phyloP scores from a whole-genome alignment of 2,888 invertebrate genomes.

The Saturnia japonica region DNA sequence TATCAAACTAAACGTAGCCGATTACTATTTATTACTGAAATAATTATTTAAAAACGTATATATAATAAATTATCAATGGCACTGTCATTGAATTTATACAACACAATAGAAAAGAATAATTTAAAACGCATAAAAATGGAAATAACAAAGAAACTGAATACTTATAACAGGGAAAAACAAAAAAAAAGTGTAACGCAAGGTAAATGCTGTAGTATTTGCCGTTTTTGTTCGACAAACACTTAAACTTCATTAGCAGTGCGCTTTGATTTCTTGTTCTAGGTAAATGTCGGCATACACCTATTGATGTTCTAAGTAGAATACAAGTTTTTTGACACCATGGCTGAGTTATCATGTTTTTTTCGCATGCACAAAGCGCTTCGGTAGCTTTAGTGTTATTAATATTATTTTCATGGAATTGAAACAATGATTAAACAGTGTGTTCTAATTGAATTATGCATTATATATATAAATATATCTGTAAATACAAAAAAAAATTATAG shows the following conservation, averaged over 20 bases:
- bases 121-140: not conserved
- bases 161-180: conserved; percentile 17
- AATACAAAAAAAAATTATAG: no score
- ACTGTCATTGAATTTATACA: no score
- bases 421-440: conserved; percentile 41
- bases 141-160: conserved; percentile 2
- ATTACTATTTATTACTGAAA: not conserved
- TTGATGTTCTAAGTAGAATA: conserved; percentile 40
- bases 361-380: conserved; percentile 41
- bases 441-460: conserved; percentile 12
- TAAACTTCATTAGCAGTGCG: conserved; percentile 55
- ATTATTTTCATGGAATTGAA: conserved; percentile 51
- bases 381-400: conserved; percentile 55
- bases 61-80: not conserved
- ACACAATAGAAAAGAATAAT: not conserved
- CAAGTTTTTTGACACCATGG: conserved; percentile 34
- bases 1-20: not conserved
- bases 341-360: conserved; percentile 50
- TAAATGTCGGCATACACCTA: conserved; percentile 47
- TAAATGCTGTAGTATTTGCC: conserved; percentile 29
- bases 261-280: conserved; percentile 44
- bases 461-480: no score
- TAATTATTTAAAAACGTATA: not conserved
- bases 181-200: conserved; percentile 26
- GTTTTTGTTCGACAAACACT: conserved; percentile 48